phyloP scores from a whole-genome alignment of 2,888 invertebrate genomes.

The Sphaerophoria taeniata region DNA sequence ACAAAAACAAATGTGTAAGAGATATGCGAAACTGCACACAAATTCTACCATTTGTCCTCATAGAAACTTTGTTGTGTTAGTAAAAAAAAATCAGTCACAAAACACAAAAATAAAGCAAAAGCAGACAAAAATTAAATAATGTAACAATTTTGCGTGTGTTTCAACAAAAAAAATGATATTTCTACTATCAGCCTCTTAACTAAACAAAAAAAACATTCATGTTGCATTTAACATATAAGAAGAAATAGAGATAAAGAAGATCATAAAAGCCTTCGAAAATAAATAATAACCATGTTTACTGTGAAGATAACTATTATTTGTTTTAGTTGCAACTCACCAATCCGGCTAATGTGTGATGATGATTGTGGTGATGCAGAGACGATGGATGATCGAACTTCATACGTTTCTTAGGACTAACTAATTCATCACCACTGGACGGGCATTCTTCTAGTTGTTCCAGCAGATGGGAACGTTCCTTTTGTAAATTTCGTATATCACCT shows the following conservation, averaged over 20 bases:
- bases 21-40: slow-evolving; percentile 11
- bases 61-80: slow-evolving; percentile 13
- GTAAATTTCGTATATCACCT: slow-evolving; percentile 87
- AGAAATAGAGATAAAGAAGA: background rate
- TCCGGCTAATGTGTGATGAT: slow-evolving; percentile 78
- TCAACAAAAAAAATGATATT: slow-evolving; percentile 1
- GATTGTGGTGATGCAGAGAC: slow-evolving; percentile 80
- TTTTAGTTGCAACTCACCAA: slow-evolving; percentile 78
- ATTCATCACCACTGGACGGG: slow-evolving; percentile 88
- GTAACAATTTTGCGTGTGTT: slow-evolving; percentile 16
- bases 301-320: background rate
- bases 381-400: slow-evolving; percentile 85
- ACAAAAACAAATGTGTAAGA: slow-evolving; percentile 17
- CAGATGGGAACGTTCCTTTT: slow-evolving; percentile 88
- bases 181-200: slow-evolving; percentile 50
- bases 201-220: slow-evolving; percentile 20
- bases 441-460: slow-evolving; percentile 89
- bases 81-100: background rate
- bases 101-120: slow-evolving; percentile 19
- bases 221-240: slow-evolving; percentile 6
- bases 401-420: slow-evolving; percentile 87
- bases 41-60: slow-evolving; percentile 1
- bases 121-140: background rate
- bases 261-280: slow-evolving; percentile 11
- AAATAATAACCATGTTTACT: no score